Evolutionary conservation across 2,797 vertebrate genomes (phyloP).

Genomic region (Muscicapa comitata): DNA sequence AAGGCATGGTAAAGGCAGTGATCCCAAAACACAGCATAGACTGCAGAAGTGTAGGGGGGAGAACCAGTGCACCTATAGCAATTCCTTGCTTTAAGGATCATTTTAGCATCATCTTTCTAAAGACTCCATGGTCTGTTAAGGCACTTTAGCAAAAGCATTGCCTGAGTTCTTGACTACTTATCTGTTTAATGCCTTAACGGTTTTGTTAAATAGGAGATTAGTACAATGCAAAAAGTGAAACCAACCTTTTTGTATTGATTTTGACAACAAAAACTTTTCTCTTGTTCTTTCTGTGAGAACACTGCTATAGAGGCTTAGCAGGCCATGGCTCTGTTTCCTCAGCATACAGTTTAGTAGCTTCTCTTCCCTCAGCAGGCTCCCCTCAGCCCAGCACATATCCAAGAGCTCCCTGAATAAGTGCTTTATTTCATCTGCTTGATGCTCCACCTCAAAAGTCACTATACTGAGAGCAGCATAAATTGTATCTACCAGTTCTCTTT

Average conservation of each 20-base stretch:
- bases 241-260: conserved; percentile 77
- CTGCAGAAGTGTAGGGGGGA: not conserved
- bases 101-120: not conserved
- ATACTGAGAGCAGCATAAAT: conserved; percentile 80
- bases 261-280: conserved; percentile 75
- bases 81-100: not conserved
- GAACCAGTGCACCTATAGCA: not conserved
- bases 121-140: not conserved
- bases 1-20: not conserved
- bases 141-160: not conserved
- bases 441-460: conserved; percentile 76
- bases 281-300: conserved; percentile 75
- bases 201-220: not conserved
- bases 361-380: conserved; percentile 80
- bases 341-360: conserved; percentile 83
- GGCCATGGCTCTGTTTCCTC: conserved; percentile 72
- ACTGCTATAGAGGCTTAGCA: conserved; percentile 81
- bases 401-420: conserved; percentile 85
- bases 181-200: not conserved
- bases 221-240: not conserved
- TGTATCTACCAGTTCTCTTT: conserved; percentile 67
- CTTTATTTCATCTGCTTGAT: conserved; percentile 71
- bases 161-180: not conserved
- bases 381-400: conserved; percentile 73
- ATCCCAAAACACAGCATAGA: not conserved